Conservation (phyloP, 2,113 vertebrate genomes). For the Calcarius ornatus region DNA sequence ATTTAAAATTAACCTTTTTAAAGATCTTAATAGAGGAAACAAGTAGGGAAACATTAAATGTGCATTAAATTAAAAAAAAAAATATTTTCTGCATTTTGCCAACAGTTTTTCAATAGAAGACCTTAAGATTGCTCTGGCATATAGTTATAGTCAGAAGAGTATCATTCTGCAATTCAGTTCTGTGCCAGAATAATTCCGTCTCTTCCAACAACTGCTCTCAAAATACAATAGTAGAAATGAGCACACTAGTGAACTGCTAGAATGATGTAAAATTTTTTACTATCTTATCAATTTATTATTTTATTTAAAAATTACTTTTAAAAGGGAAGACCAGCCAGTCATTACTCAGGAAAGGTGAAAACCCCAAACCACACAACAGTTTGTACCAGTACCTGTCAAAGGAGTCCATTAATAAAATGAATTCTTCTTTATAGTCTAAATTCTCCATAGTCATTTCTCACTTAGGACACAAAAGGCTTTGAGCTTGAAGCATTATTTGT, state of each 20-base stretch:
- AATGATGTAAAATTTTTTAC: neutral
- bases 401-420: neutral
- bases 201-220: neutral
- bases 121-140: neutral
- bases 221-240: neutral
- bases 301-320: neutral
- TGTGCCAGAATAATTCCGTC: neutral
- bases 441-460: neutral
- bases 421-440: neutral
- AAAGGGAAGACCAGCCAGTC: neutral
- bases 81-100: neutral
- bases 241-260: neutral
- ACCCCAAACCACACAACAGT: fast-evolving
- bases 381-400: neutral
- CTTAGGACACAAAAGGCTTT: neutral
- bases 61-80: neutral
- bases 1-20: neutral
- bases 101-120: neutral
- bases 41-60: neutral
- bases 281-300: neutral
- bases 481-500: neutral
- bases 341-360: neutral
- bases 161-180: neutral
- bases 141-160: neutral
- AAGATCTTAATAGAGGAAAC: neutral